Conservation (phyloP, 1,140 invertebrate genomes). For the Lycorma delicatula region DNA sequence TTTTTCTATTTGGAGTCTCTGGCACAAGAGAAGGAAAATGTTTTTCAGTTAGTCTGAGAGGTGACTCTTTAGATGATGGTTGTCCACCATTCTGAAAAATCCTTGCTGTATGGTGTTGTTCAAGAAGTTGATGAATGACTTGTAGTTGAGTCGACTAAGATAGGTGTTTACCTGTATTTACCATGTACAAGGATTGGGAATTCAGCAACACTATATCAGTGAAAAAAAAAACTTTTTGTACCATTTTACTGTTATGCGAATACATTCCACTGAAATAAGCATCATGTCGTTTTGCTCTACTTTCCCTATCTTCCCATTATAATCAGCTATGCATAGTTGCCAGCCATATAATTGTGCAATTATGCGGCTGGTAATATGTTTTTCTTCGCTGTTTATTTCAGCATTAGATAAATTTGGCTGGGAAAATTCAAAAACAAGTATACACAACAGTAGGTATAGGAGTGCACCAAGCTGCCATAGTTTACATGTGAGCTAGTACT, state of each 20-base stretch:
- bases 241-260: slow-evolving; percentile 16
- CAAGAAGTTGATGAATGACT: background rate
- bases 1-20: slow-evolving; percentile 5
- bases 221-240: slow-evolving; percentile 17
- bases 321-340: slow-evolving; percentile 29
- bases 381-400: too few relatives aligned
- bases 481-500: too few relatives aligned
- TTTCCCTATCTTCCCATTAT: slow-evolving; percentile 34
- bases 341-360: too few relatives aligned
- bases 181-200: background rate
- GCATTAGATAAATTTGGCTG: too few relatives aligned
- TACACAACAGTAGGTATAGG: too few relatives aligned
- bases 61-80: too few relatives aligned
- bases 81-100: too few relatives aligned
- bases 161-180: background rate
- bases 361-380: too few relatives aligned
- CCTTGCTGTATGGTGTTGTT: too few relatives aligned
- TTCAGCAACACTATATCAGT: background rate
- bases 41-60: too few relatives aligned
- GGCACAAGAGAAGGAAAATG: background rate
- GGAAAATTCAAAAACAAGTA: too few relatives aligned
- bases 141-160: background rate
- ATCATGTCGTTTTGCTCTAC: slow-evolving; percentile 34
- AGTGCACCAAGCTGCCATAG: too few relatives aligned
- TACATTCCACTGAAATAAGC: slow-evolving; percentile 18